A percentile compares a stretch with the other conserved stretches of the same genome.
Conservation (phyloP, 2,888 invertebrate genomes). For the Caenorhabditis sp. region DNA sequence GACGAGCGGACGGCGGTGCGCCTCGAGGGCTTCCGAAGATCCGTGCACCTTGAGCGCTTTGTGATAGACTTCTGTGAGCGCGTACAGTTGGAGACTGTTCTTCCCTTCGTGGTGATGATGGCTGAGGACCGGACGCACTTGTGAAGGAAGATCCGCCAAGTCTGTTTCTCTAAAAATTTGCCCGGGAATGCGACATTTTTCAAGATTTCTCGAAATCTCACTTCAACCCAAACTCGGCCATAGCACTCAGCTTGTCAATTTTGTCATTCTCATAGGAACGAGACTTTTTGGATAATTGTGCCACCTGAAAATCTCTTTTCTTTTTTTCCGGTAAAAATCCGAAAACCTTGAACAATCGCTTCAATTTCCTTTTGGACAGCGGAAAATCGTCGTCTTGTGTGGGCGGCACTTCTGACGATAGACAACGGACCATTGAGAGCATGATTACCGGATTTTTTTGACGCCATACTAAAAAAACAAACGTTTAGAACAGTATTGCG, state of each 20-base stretch:
- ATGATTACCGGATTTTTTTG: constrained; percentile 14
- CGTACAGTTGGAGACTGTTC: constrained; percentile 57
- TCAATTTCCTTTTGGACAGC: constrained; percentile 43
- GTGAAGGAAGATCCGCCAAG: constrained; percentile 63
- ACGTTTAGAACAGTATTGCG: neutral
- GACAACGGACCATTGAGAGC: constrained; percentile 27
- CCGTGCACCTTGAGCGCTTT: constrained; percentile 63
- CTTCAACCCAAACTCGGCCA: constrained; percentile 71
- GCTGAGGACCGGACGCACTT: constrained; percentile 43
- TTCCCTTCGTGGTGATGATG: constrained; percentile 43
- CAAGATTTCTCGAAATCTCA: too few relatives aligned
- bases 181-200: too few relatives aligned
- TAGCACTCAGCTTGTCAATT: constrained; percentile 67
- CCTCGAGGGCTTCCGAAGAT: constrained; percentile 65
- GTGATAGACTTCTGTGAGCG: constrained; percentile 69
- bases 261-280: constrained; percentile 69
- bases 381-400: constrained; percentile 9
- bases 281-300: constrained; percentile 55
- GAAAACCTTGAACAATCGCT: constrained; percentile 49
- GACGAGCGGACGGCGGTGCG: constrained; percentile 65
- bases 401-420: constrained; percentile 9
- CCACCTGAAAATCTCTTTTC: constrained; percentile 24
- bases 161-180: constrained; percentile 63
- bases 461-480: constrained; percentile 35
- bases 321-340: neutral